A percentile compares a stretch with the other conserved stretches of the same genome.
phyloP scores from a whole-genome alignment of 2,113 vertebrate genomes.

The Sciurus niger region DNA sequence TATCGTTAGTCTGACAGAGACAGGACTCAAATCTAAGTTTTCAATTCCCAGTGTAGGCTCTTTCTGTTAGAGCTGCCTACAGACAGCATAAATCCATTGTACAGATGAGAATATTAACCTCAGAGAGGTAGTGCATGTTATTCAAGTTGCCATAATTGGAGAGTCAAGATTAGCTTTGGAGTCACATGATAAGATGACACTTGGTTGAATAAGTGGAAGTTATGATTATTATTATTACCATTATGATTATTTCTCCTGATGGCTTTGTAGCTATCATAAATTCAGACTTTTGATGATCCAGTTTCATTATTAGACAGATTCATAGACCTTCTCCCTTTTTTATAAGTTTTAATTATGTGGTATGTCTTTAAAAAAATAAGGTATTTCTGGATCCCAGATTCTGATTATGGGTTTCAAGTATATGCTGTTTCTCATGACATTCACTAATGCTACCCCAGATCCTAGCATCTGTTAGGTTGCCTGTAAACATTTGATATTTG shows the following conservation, averaged over 20 bases:
- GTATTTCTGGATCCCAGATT: not conserved
- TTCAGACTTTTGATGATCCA: not conserved
- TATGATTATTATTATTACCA: not conserved
- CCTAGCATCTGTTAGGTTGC: not conserved
- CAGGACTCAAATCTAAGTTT: not conserved
- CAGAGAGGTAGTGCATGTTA: not conserved
- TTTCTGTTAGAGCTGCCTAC: not conserved
- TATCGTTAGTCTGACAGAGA: not conserved
- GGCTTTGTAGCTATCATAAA: not conserved
- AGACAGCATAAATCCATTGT: not conserved
- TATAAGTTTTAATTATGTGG: not conserved
- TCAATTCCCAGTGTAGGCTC: not conserved
- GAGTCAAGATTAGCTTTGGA: constrained; percentile 3
- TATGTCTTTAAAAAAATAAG: constrained; percentile 28
- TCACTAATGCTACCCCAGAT: constrained; percentile 20
- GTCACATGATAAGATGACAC: not conserved
- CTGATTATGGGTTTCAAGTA: constrained; percentile 31
- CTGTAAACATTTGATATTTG: constrained; percentile 59
- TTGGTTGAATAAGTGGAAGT: not conserved
- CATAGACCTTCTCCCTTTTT: not conserved
- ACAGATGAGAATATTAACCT: not conserved
- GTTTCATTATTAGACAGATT: constrained; percentile 6
- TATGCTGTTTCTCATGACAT: not conserved
- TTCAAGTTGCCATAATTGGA: not conserved
- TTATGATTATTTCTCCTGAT: not conserved